Evolutionary conservation across 2,888 invertebrate species (phyloP), one percentile per base, ranked within the genome.

Genomic region (Diplazon laetatorius): DNA sequence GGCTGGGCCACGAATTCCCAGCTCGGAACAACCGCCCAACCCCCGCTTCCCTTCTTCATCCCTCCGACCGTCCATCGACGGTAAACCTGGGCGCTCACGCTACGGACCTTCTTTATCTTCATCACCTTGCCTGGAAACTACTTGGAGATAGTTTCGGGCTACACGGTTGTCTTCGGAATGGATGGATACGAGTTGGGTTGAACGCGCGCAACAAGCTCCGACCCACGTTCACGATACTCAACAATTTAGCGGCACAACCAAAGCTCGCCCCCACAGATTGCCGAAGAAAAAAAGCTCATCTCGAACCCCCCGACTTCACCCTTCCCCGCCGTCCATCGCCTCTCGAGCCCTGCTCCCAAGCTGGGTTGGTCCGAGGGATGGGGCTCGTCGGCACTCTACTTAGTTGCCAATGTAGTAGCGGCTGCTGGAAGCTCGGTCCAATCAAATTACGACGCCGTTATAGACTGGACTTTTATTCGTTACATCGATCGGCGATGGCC

Each of bases 401-500:
- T 50, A 48, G 48, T 42, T 14, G 9, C 20, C 30, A 39, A 8
- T 37, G 37, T n/a, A 30, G 37, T 30, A 22, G 20, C 46, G 25
- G 10, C 39, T 12, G 44, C 60, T n/a, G n/a, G n/a, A n/a, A 70
- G 76, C 52, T 62, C 57, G 37, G 50, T 46, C 50, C 62, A 68
- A 79, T 79, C 75, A 59, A 72, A 79, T 79, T 79, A 79, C 76
- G 55, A 63, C 57, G 68, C 75, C 63, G 72, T 76, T 79, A 79
- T n/a, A 75, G 59, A 48, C 68, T 37, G 55, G 62, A 9, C 44
- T n/a, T n/a, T 79, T 69, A 72, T 68, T 75, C 63, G 63, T 68
- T 72, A 68, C 68, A 44, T 63, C 57, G 46, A 42, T 70, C 42
- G 16, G 46, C 37, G 35, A n/a, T 60, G 14, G n/a, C 25, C 0